Percentiles rank a stretch among this genome's conserved stretches.
phyloP scores from a whole-genome alignment of 2,113 vertebrate species.

The Anguilla japonica region DNA sequence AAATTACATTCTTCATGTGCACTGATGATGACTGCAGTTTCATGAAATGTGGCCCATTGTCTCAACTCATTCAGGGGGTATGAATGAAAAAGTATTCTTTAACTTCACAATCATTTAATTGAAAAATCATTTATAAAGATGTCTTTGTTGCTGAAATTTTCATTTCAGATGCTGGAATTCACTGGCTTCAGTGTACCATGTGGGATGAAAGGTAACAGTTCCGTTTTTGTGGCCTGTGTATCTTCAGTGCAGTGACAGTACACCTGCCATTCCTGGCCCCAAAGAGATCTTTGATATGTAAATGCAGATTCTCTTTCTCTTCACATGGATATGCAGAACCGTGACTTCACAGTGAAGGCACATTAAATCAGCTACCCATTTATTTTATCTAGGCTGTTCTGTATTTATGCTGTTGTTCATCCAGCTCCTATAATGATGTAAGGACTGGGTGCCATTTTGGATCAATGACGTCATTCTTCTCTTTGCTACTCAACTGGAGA shows the following conservation, averaged over 20 bases:
- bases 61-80: no score
- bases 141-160: background rate
- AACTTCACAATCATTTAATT: background rate
- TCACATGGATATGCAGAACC: background rate
- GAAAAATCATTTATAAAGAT: background rate
- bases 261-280: background rate
- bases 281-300: slow-evolving; percentile 29
- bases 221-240: background rate
- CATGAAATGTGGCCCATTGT: no score
- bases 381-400: no score
- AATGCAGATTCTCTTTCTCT: slow-evolving; percentile 6
- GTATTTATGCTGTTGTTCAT: no score
- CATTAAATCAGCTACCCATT: background rate
- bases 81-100: background rate
- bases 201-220: background rate
- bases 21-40: no score
- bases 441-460: no score
- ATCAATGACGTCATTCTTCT: no score
- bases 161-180: background rate
- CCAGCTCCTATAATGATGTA: no score
- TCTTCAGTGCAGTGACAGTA: background rate
- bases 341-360: background rate
- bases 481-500: no score
- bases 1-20: no score
- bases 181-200: background rate